Percentiles rank a stretch among this genome's conserved stretches.
These are phyloP conservation scores for Thecophora atra DNA, from an alignment of 2,888 invertebrate species.

Conservation along the genomic window DNA sequence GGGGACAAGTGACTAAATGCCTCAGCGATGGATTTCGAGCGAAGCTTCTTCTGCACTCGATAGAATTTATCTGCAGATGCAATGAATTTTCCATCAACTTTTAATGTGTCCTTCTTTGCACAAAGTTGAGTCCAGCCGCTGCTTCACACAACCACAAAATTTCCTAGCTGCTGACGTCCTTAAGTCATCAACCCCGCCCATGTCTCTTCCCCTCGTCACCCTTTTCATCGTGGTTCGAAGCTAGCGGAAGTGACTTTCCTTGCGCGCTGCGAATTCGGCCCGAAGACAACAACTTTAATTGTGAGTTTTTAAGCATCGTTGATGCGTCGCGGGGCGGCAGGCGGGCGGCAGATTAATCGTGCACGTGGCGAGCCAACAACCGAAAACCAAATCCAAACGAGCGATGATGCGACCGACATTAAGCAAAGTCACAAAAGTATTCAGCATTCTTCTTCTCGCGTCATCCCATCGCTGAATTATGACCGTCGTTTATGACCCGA, in stretches of 20 bases:
- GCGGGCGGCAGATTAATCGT: background rate
- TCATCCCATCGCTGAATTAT: no score
- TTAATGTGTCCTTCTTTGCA: no score
- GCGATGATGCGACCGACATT: background rate
- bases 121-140: no score
- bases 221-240: background rate
- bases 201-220: no score
- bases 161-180: no score
- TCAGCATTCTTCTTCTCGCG: background rate
- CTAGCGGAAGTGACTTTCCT: slow-evolving; percentile 2
- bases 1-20: background rate
- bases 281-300: background rate
- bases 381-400: background rate
- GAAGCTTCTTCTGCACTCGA: no score
- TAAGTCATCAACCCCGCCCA: no score
- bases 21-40: background rate
- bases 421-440: background rate
- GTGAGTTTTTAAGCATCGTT: background rate
- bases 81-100: no score
- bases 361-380: background rate
- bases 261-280: background rate
- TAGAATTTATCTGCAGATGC: no score
- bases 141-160: no score
- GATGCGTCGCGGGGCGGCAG: no score
- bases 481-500: background rate